Base-by-base conservation (phyloP, 1,140 invertebrate species). In the Lethrus apterus region DNA sequence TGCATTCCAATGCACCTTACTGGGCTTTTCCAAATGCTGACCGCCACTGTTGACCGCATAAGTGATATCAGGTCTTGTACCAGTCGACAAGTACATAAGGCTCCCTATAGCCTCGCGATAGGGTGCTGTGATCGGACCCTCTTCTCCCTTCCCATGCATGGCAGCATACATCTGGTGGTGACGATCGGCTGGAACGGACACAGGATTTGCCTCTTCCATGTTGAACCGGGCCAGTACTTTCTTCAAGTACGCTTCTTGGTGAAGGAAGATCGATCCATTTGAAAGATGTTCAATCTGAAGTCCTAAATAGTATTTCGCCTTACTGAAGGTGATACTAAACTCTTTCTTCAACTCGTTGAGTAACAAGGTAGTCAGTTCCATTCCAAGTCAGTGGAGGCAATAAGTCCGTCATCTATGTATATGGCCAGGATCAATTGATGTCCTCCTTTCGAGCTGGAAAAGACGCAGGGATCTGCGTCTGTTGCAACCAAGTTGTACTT, bases 381-480 rank as follows among this genome's bases (percentile, higher is more conserved):
- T n/a, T 5, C 21, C 34, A 3, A 35, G 38, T 41, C 23, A 30
- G 10, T n/a, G n/a, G n/a, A n/a, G n/a, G 44, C 53, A 13, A 68
- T 34, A 0, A 70, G 38, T 9, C 65, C 67, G 59, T 74, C 70
- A 57, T 74, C 71, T 7, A 74, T 69, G 63, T 72, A 72, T 2
- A 72, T 52, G 8, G 58, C 59, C 1, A 72, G 29, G 20, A 67
- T 55, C 1, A 66, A 49, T 48, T 57, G 57, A n/a, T 38, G n/a
- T n/a, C 44, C 51, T 8, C 58, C 50, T 4, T 55, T 20, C 14
- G 31, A 32, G 4, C 50, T 49, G 14, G 60, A 50, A 54, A 64
- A 71, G 4, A 70, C 51, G 58, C 67, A 68, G 4, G n/a, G n/a
- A n/a, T n/a, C n/a, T n/a, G n/a, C n/a, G n/a, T n/a, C n/a, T n/a